These are phyloP conservation scores for Rhopilema esculentum DNA, from an alignment of 30 jellyfish, hydroid and myxozoan genomes.

Conservation along the genomic window DNA sequence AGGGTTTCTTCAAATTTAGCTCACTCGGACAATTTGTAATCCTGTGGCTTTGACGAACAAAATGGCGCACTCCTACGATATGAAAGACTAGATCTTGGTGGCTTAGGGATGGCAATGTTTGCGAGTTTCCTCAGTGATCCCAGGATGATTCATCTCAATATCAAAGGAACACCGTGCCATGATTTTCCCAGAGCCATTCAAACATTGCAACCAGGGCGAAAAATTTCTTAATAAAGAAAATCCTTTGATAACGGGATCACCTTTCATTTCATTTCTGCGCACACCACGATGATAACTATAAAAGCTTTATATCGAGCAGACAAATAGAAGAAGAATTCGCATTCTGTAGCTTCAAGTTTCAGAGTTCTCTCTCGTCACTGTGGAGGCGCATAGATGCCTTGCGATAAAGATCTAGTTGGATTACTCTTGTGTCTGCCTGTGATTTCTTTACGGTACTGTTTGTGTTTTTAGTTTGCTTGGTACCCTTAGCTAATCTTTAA, in stretches of 20 bases:
- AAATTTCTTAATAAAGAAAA: constrained; percentile 14
- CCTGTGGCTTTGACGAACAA: constrained; percentile 60
- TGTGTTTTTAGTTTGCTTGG: no score
- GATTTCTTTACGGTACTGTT: no score
- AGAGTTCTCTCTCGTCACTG: neutral
- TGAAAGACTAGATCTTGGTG: constrained; percentile 48
- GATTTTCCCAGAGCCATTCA: constrained; percentile 42
- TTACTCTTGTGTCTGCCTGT: no score
- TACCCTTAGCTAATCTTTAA: no score
- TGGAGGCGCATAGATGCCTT: neutral
- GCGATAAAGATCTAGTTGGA: no score
- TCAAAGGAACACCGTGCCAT: constrained; percentile 53
- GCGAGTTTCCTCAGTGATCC: constrained; percentile 39
- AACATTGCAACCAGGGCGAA: constrained; percentile 11
- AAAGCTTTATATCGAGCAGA: neutral
- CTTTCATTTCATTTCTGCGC: neutral
- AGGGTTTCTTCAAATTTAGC: constrained; percentile 61
- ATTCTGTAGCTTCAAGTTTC: neutral
- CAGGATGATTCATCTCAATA: constrained; percentile 50
- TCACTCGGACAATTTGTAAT: constrained; percentile 40
- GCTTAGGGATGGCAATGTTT: constrained; percentile 64
- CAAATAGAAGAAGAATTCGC: neutral
- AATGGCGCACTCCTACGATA: constrained; percentile 59
- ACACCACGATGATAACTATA: neutral
- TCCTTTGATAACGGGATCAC: constrained; percentile 2